Evolutionary conservation across 2,888 invertebrate genomes (phyloP).

Genomic region (Parnassius smintheus): DNA sequence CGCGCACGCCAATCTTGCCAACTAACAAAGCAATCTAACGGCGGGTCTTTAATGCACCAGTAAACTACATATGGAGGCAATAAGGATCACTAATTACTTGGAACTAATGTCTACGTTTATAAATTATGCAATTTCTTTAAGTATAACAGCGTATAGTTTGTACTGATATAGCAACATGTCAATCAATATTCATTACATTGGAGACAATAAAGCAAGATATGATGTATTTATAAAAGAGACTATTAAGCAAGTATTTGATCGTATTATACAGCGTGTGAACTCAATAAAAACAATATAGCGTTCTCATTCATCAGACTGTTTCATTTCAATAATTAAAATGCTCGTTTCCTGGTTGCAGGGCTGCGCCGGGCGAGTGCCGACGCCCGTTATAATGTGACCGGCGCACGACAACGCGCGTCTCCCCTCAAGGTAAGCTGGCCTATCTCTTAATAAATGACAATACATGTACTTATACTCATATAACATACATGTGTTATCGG

Average conservation of each 20-base stretch:
- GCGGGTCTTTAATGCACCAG: no score
- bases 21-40: no score
- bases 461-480: slow-evolving; percentile 1
- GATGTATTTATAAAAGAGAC: not conserved
- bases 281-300: not conserved
- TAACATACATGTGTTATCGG: no score
- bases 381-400: slow-evolving; percentile 77
- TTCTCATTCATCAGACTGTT: slow-evolving; percentile 12
- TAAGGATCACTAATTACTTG: no score
- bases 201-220: not conserved
- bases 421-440: slow-evolving; percentile 69
- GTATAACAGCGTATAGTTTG: no score
- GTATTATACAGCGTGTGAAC: not conserved
- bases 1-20: no score
- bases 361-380: slow-evolving; percentile 50
- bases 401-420: slow-evolving; percentile 69
- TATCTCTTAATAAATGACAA: slow-evolving; percentile 31
- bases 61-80: no score
- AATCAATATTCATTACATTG: not conserved
- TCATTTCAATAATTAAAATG: slow-evolving; percentile 32
- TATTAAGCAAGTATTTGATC: not conserved
- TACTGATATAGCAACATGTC: not conserved
- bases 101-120: no score
- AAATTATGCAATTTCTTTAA: no score
- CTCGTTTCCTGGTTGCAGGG: slow-evolving; percentile 56